Evolutionary conservation across 2,113 vertebrate genomes (phyloP).

Genomic region (Spizaetus ornatus): DNA sequence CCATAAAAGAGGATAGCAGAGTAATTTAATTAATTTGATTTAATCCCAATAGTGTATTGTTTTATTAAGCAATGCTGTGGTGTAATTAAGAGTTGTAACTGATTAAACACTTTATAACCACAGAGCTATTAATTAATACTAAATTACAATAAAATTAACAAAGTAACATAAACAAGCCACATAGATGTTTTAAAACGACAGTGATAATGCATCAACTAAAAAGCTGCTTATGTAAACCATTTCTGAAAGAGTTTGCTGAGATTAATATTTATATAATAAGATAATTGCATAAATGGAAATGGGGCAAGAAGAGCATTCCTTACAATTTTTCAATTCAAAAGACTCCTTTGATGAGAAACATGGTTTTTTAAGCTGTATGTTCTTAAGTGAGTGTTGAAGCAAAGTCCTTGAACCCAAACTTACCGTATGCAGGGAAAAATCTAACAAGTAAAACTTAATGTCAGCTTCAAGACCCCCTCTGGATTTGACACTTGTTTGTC

Average conservation of each 20-base stretch:
- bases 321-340: background rate
- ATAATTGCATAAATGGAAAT: background rate
- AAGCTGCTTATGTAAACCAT: background rate
- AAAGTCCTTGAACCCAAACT: background rate
- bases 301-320: background rate
- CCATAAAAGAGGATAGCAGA: background rate
- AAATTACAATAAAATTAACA: slow-evolving; percentile 39
- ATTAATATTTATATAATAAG: background rate
- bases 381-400: background rate
- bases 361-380: background rate
- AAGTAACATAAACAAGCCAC: background rate
- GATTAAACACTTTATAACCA: slow-evolving; percentile 8
- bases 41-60: background rate
- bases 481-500: background rate
- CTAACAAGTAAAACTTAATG: background rate
- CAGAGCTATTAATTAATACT: slow-evolving; percentile 22
- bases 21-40: slow-evolving; percentile 22
- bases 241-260: background rate
- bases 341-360: background rate
- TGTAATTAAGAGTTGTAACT: slow-evolving; percentile 12
- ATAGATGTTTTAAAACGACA: background rate
- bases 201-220: background rate
- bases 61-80: slow-evolving; percentile 14
- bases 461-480: background rate
- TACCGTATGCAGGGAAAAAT: background rate